These are phyloP conservation scores for Globodera rostochiensis DNA, from an alignment of 1,140 invertebrate species.

Conservation along the genomic window DNA sequence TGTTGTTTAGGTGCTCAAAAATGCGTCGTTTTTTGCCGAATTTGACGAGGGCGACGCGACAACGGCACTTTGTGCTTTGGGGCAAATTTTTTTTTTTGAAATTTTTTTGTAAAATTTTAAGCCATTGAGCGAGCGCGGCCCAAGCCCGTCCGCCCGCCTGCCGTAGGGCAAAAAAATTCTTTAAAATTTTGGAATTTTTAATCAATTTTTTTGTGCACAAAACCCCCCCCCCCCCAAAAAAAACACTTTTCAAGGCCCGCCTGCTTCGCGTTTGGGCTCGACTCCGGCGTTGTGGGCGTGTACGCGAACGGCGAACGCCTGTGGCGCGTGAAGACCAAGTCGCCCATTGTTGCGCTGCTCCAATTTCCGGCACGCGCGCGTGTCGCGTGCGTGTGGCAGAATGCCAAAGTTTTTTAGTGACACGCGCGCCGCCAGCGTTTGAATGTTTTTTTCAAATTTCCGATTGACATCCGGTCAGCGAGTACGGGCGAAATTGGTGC, in stretches of 20 bases:
- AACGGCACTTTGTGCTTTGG: slow-evolving; percentile 35
- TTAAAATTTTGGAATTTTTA: background rate
- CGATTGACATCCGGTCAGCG: slow-evolving; percentile 47
- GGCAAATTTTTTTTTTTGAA: background rate
- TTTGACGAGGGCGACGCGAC: slow-evolving; percentile 51
- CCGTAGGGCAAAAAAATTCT: no score
- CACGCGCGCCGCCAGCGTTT: background rate
- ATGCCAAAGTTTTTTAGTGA: slow-evolving; percentile 42
- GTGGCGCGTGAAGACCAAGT: slow-evolving; percentile 54
- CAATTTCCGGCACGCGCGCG: slow-evolving; percentile 37
- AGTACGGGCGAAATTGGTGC: slow-evolving; percentile 44
- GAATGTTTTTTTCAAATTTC: slow-evolving; percentile 30
- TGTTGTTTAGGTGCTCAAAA: slow-evolving; percentile 41
- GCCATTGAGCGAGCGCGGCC: no score
- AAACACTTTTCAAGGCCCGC: slow-evolving; percentile 14
- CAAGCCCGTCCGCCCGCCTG: no score
- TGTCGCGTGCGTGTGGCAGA: slow-evolving; percentile 51
- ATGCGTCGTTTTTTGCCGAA: slow-evolving; percentile 44
- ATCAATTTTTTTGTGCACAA: background rate
- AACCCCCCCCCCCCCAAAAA: background rate
- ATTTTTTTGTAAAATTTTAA: background rate
- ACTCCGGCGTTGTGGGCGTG: slow-evolving; percentile 49
- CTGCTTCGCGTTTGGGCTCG: slow-evolving; percentile 50
- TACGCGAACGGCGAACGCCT: slow-evolving; percentile 45
- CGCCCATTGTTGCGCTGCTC: slow-evolving; percentile 45